Evolutionary conservation across 2,113 vertebrate genomes (phyloP).

Genomic region (Chaetops frenatus): DNA sequence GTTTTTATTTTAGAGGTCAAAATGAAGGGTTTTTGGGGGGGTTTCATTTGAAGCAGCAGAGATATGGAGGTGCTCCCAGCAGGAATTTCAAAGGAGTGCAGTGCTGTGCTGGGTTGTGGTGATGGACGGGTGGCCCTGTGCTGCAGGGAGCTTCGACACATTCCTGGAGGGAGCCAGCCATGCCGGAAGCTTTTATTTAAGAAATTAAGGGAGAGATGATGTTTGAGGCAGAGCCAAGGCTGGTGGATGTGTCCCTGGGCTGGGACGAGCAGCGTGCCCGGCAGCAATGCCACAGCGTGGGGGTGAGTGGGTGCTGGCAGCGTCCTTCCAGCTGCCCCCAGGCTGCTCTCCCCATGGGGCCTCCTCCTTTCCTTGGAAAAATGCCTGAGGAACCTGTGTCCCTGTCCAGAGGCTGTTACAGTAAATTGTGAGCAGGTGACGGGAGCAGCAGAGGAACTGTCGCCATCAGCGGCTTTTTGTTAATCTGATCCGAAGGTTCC

Average conservation of each 20-base stretch:
- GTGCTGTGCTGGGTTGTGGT: no score
- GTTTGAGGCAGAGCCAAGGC: background rate
- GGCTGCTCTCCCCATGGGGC: background rate
- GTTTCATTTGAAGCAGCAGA: background rate
- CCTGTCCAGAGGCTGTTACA: background rate
- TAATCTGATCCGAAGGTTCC: constrained; percentile 2
- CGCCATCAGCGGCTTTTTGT: background rate
- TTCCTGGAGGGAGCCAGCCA: fast-evolving
- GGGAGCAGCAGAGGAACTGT: background rate
- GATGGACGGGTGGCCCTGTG: background rate
- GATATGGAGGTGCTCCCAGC: background rate
- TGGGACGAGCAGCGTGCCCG: fast-evolving
- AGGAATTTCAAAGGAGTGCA: background rate
- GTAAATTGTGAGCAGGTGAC: background rate
- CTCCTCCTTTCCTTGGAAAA: background rate
- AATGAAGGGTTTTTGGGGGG: background rate
- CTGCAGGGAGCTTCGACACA: background rate
- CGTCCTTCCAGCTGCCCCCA: background rate
- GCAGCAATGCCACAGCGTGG: fast-evolving
- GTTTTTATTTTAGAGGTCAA: background rate
- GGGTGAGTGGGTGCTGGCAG: background rate
- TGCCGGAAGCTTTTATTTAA: background rate
- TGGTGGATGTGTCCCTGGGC: background rate
- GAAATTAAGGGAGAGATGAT: background rate
- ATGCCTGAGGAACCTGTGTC: fast-evolving